Conservation (phyloP, 2,113 vertebrate genomes). For the Brevimyrus niger region DNA sequence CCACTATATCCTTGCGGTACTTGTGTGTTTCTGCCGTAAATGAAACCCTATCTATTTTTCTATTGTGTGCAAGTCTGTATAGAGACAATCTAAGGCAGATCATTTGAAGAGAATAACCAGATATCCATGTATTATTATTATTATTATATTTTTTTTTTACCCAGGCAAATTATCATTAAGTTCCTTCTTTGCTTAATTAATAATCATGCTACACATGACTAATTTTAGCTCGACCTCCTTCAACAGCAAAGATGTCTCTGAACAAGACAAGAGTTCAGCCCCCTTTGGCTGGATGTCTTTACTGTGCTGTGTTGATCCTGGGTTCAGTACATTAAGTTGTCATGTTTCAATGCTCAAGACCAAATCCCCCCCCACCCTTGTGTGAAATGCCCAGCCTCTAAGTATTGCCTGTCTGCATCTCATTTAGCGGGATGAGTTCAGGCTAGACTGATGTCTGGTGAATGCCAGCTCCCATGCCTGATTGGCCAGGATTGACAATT, state of each 20-base stretch:
- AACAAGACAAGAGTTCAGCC: background rate
- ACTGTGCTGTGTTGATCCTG: background rate
- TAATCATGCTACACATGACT: background rate
- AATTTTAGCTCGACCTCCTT: background rate
- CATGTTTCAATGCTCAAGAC: background rate
- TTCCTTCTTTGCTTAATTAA: background rate
- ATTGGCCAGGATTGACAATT: background rate
- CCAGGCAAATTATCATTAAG: background rate
- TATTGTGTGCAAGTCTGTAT: conserved; percentile 50
- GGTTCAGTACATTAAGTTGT: background rate
- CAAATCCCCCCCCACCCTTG: background rate
- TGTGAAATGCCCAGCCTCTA: background rate
- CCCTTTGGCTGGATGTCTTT: background rate
- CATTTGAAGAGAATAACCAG: conserved; percentile 29
- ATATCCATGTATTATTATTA: conserved; percentile 37
- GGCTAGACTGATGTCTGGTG: background rate
- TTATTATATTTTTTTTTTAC: conserved; percentile 17
- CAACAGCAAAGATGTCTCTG: background rate
- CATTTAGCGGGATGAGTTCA: background rate
- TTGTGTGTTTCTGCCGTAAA: conserved; percentile 62
- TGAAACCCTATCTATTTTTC: conserved; percentile 62
- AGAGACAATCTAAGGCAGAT: conserved; percentile 55
- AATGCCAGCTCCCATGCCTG: background rate
- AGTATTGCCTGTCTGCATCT: background rate
- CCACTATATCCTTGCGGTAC: conserved; percentile 77